Evolutionary conservation across 2,888 invertebrate species (phyloP).

Genomic region (Cataglyphis altisquamis): DNA sequence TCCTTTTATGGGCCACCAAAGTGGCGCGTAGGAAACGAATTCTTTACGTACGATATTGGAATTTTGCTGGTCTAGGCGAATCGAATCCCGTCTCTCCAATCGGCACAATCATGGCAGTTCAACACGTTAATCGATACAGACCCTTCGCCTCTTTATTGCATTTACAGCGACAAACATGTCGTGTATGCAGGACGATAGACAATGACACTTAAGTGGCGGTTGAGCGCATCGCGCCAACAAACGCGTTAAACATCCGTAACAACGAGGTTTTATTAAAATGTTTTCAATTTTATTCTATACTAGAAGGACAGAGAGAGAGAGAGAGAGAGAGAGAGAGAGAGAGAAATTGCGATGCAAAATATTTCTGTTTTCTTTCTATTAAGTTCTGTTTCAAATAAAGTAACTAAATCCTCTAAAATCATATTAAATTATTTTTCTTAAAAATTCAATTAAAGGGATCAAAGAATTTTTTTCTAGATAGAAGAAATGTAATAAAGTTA

Average conservation of each 20-base stretch:
- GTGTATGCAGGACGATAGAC: neutral
- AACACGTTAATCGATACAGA: slow-evolving; percentile 54
- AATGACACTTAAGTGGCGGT: slow-evolving; percentile 24
- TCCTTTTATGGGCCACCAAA: neutral
- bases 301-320: neutral
- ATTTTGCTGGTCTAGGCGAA: slow-evolving; percentile 48
- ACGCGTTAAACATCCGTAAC: neutral
- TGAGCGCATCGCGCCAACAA: neutral
- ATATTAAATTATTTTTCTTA: neutral
- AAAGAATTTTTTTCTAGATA: neutral
- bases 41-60: slow-evolving; percentile 64
- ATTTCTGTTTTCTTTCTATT: neutral
- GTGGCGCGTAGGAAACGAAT: slow-evolving; percentile 50
- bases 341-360: neutral
- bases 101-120: neutral
- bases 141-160: slow-evolving; percentile 23
- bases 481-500: neutral
- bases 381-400: neutral
- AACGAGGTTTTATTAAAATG: neutral
- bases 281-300: neutral
- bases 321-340: too few species aligned
- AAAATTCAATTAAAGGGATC: neutral
- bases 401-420: neutral
- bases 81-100: slow-evolving; percentile 37
- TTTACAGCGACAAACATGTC: slow-evolving; percentile 21